A percentile compares a stretch with the other conserved stretches of the same genome.
phyloP scores from a whole-genome alignment of 2,113 vertebrate genomes.

The Gadus macrocephalus region DNA sequence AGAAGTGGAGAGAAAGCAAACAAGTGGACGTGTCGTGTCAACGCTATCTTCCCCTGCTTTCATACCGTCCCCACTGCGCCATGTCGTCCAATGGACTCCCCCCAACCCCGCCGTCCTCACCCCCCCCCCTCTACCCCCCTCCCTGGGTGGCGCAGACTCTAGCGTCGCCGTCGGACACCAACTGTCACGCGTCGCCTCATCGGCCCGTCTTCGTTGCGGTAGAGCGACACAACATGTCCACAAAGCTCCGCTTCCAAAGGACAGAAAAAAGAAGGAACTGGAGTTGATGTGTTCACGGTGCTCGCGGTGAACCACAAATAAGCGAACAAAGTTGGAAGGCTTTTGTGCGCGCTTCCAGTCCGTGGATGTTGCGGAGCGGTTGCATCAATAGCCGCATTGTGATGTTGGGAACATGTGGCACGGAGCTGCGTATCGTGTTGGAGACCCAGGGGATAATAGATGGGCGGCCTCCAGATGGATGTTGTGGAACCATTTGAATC shows the following conservation, averaged over 20 bases:
- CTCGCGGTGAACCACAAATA: constrained; percentile 66
- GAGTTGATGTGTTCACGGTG: constrained; percentile 53
- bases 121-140: too few species aligned
- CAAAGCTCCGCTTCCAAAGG: background rate
- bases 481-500: constrained; percentile 63
- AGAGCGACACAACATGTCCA: too few species aligned
- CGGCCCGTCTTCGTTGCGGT: too few species aligned
- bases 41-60: too few species aligned
- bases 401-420: constrained; percentile 72
- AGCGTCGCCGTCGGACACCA: constrained; percentile 29
- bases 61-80: too few species aligned
- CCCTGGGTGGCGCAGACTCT: too few species aligned
- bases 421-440: constrained; percentile 48
- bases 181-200: constrained; percentile 33
- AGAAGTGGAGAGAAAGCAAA: too few species aligned
- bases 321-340: constrained; percentile 59
- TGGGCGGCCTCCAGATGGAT: constrained; percentile 63
- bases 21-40: too few species aligned
- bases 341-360: constrained; percentile 50
- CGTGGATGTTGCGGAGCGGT: constrained; percentile 51
- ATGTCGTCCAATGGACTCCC: too few species aligned
- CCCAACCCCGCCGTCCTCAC: too few species aligned
- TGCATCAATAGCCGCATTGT: constrained; percentile 45
- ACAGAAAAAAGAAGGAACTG: constrained; percentile 26
- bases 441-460: constrained; percentile 43